A percentile compares a stretch with the other conserved stretches of the same genome.
Conservation (phyloP, 1,140 invertebrate genomes). For the Zeugodacus cucurbitae region DNA sequence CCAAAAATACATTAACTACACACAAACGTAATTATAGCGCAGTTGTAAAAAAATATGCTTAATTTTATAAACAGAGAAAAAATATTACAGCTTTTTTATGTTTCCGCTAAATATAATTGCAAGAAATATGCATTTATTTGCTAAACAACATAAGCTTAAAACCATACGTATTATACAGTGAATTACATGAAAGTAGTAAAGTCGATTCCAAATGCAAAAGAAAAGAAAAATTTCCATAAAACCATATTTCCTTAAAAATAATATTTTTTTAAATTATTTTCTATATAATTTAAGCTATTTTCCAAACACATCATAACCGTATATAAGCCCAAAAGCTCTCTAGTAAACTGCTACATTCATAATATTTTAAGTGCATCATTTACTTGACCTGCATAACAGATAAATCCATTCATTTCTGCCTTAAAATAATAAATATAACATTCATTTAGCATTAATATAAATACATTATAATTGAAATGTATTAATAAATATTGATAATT, state of each 20-base stretch:
- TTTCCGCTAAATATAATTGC: not conserved
- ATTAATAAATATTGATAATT: not conserved
- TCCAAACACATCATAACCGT: not conserved
- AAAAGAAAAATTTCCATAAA: not conserved
- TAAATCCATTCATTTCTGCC: constrained; percentile 24
- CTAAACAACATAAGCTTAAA: not conserved
- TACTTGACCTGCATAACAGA: not conserved
- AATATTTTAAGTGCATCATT: not conserved
- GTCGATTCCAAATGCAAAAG: not conserved
- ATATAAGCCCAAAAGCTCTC: not conserved
- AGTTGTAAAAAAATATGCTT: not conserved
- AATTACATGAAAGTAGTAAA: not conserved
- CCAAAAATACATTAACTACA: not conserved
- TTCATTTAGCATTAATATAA: constrained; percentile 22
- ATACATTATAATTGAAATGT: not conserved
- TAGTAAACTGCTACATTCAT: not conserved
- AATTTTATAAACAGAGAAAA: not conserved
- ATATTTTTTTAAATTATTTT: not conserved
- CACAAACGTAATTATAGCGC: not conserved
- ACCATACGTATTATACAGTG: not conserved
- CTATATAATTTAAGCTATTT: not conserved
- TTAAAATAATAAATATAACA: not conserved
- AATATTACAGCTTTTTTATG: not conserved
- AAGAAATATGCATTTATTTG: constrained; percentile 14
- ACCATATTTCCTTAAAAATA: not conserved